Percentiles rank a stretch among this genome's conserved stretches.
Conservation (phyloP, 2,113 vertebrate genomes). For the Stigmatopora nigra region DNA sequence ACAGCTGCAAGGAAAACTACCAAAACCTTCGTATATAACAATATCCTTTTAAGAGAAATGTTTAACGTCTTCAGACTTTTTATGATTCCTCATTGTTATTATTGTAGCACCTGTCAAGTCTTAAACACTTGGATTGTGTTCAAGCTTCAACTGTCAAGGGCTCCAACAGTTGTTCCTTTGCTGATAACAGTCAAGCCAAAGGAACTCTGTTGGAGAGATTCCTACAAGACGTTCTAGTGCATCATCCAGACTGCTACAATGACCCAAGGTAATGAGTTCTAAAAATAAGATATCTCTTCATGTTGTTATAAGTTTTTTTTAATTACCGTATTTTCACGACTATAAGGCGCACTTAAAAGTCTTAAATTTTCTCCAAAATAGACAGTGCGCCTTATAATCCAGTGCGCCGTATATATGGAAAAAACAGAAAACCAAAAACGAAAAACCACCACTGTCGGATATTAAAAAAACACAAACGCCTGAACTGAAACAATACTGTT, state of each 20-base stretch:
- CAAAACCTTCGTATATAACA: too few species aligned
- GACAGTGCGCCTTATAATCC: too few species aligned
- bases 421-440: too few species aligned
- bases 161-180: slow-evolving; percentile 40
- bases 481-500: too few species aligned
- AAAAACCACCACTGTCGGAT: too few species aligned
- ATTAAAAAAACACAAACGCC: too few species aligned
- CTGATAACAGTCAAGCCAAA: slow-evolving; percentile 46
- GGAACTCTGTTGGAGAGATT: slow-evolving; percentile 84
- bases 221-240: slow-evolving; percentile 81
- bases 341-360: too few species aligned
- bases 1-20: too few species aligned
- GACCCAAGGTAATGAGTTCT: slow-evolving; percentile 51
- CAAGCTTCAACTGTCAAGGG: slow-evolving; percentile 57
- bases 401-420: too few species aligned
- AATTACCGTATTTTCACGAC: too few species aligned
- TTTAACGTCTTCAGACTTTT: background rate
- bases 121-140: slow-evolving; percentile 77
- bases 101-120: slow-evolving; percentile 80
- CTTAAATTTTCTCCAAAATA: too few species aligned
- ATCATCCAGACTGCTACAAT: slow-evolving; percentile 78
- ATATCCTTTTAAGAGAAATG: background rate
- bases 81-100: background rate
- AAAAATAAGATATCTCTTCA: background rate
- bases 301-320: background rate